Conservation (phyloP, 2,888 invertebrate species). For the Rhodophaea formosa region DNA sequence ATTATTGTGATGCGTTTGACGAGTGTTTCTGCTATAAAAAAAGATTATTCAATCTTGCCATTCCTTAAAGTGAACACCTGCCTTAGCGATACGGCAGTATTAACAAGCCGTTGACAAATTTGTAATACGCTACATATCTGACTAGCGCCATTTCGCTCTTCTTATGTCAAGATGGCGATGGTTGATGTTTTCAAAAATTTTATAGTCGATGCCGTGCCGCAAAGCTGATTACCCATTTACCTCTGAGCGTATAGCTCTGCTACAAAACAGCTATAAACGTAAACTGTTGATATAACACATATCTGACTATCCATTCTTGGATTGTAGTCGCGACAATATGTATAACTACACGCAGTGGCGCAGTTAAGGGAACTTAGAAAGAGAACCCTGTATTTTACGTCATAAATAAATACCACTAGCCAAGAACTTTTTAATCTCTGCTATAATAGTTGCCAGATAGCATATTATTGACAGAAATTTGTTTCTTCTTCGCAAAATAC, state of each 20-base stretch:
- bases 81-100: background rate
- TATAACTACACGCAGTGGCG: background rate
- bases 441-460: no score
- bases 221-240: no score
- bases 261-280: slow-evolving; percentile 9
- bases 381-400: background rate
- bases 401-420: background rate
- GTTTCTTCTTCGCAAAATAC: background rate
- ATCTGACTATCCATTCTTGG: slow-evolving; percentile 14
- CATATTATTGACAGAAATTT: background rate
- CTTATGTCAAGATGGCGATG: no score
- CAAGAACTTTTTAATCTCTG: no score
- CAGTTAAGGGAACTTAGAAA: background rate
- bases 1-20: background rate
- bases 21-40: background rate
- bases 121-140: no score
- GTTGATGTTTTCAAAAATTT: no score
- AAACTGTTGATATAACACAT: slow-evolving; percentile 14
- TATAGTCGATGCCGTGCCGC: no score
- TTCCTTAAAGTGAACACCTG: slow-evolving; percentile 1
- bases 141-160: no score
- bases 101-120: no score
- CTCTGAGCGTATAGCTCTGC: background rate
- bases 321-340: slow-evolving; percentile 16
- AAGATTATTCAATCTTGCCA: slow-evolving; percentile 8